Base-by-base conservation (phyloP, 2,888 invertebrate species). In the Cotesia congregata region DNA sequence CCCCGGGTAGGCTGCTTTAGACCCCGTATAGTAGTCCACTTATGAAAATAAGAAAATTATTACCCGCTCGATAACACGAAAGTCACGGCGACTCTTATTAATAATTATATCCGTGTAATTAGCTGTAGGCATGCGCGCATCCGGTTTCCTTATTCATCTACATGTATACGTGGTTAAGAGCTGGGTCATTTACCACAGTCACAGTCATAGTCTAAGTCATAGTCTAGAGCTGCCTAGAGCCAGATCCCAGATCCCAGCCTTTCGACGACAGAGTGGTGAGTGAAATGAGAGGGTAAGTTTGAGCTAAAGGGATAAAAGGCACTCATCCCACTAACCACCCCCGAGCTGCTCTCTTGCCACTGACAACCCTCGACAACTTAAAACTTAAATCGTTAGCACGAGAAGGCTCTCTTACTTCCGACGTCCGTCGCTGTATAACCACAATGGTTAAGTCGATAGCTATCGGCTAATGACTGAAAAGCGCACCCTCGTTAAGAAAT, bases 391-490 rank as follows among this genome's bases (percentile, higher is more conserved):
- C 67, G 64, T 9, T 39, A 50, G 12, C 71, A 68, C 65, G 76
- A 72, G 62, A 75, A 61, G 72, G 78, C 61, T 70, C 77, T 72
- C 74, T 76, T 76, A 77, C 73, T 77, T 77, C 77, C 79, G 77
- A 75, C 76, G 67, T 65, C 75, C 79, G 80, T 78, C 79, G 77
- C 80, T 72, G 76, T 75, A 68, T 86, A 86, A 87, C 86, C 84
- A 85, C 84, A 85, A 87, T 86, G 84, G 83, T 87, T 87, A 87
- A 83, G 78, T 80, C 84, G 87, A 87, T 87, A 84, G 82, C 80
- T 82, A 87, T 87, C 87, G 80, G 80, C 84, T 86, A 86, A 87
- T 85, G 86, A 85, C 83, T 83, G 83, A 86, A 86, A 86, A 86
- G 85, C 84, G 85, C 83, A 84, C 83, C 84, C 86, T 87, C 84